A percentile compares a stretch with the other conserved stretches of the same genome.
Conservation (phyloP, 2,888 invertebrate genomes). For the Oscheius onirici region DNA sequence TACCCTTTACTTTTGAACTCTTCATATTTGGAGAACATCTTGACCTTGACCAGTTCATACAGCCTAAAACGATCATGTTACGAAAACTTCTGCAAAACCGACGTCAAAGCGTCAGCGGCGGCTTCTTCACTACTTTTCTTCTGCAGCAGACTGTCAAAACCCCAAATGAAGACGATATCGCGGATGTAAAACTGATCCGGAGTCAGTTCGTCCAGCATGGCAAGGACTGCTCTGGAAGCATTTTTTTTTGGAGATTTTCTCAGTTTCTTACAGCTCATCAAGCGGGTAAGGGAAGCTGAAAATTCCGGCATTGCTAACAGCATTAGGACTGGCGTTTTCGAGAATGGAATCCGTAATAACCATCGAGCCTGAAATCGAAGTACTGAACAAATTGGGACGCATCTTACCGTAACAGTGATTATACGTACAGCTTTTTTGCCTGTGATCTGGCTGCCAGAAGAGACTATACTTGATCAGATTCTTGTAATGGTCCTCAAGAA, state of each 20-base stretch:
- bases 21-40: neutral
- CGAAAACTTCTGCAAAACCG: too few species aligned
- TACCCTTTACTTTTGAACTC: neutral
- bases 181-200: neutral
- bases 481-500: neutral
- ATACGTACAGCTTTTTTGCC: neutral
- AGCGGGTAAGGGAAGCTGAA: slow-evolving; percentile 7
- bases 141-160: neutral
- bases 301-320: slow-evolving; percentile 6
- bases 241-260: neutral
- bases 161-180: slow-evolving; percentile 7
- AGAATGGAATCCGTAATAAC: slow-evolving; percentile 8
- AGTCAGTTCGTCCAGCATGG: neutral
- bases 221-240: neutral
- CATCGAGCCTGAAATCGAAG: neutral
- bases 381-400: neutral
- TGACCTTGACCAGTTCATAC: neutral
- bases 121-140: neutral
- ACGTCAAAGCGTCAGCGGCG: neutral
- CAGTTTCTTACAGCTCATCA: neutral
- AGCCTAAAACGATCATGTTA: neutral
- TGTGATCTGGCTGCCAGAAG: neutral
- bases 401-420: neutral
- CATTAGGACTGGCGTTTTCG: neutral
- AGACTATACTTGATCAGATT: slow-evolving; percentile 13